These are phyloP conservation scores for Gambusia affinis DNA, from an alignment of 2,113 vertebrate genomes.

Conservation along the genomic window DNA sequence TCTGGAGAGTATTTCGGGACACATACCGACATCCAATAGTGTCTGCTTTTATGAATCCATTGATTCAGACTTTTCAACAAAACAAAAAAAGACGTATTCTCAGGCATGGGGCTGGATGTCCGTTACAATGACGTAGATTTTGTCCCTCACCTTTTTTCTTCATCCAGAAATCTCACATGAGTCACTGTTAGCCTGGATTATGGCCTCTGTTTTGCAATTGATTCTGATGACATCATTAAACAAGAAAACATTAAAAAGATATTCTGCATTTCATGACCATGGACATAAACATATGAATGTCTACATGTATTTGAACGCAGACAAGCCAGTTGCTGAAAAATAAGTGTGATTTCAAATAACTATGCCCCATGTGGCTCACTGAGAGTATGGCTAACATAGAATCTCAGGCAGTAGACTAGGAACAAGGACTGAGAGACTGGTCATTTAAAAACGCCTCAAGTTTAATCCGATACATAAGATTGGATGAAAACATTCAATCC, in stretches of 20 bases:
- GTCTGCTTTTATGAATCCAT: conserved; percentile 47
- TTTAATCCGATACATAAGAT: too few relatives aligned
- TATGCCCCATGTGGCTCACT: too few relatives aligned
- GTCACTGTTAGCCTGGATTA: conserved; percentile 41
- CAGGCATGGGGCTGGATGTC: conserved; percentile 25
- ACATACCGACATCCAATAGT: conserved; percentile 30
- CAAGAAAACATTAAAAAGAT: conserved; percentile 29
- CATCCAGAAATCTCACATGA: conserved; percentile 33
- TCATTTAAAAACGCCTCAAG: too few relatives aligned
- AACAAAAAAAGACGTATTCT: conserved; percentile 30
- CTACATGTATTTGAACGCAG: neutral
- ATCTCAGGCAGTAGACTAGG: too few relatives aligned
- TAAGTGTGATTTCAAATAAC: too few relatives aligned
- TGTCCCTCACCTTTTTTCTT: conserved; percentile 36
- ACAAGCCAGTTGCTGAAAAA: too few relatives aligned
- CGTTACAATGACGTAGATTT: conserved; percentile 57
- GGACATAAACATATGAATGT: neutral
- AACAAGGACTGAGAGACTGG: too few relatives aligned
- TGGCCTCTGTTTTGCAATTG: conserved; percentile 29
- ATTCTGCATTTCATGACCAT: conserved; percentile 26
- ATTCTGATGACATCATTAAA: conserved; percentile 56
- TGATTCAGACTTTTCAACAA: conserved; percentile 44
- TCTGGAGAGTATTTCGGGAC: conserved; percentile 42
- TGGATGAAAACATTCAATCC: too few relatives aligned
- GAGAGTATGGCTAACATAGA: too few relatives aligned